Evolutionary conservation across 2,888 invertebrate genomes (phyloP), one percentile per base, ranked within the genome.

Genomic region (Scotopteryx bipunctaria): DNA sequence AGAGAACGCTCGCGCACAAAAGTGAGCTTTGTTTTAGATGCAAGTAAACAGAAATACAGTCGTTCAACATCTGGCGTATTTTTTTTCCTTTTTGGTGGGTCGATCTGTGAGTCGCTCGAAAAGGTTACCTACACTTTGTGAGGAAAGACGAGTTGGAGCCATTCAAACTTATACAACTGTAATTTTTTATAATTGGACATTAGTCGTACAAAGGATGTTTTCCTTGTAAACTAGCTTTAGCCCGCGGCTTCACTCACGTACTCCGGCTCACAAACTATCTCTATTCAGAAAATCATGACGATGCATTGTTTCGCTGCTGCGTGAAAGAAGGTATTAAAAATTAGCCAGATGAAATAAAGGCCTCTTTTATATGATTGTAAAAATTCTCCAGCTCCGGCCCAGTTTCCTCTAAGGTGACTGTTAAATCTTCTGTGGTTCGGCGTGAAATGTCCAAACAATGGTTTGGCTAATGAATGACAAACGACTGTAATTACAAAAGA

Each of bases 1-100:
- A 64, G 74, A 76, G 67, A 70, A 74, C 72, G 67, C 67, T 65
- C 65, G 61, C 31, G 65, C 64, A 80, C 79, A 86, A 76, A 73
- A 80, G 76, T 76, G 65, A 72, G 81, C 84, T 81, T 86, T 88
- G 86, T 89, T 83, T 81, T 72, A 86, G 84, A 84, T 84, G 88
- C 81, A 86, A 81, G 86, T 83, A 83, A 87, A 84, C 35, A 42
- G 36, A 83, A 86, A 83, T 83, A 83, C 80, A 71, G 76, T 67
- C 74, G 73, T 64, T 67, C 80, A 62, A 87, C 89, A 89, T 89
- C 87, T 89, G 89, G 83, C 73, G 51, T 76, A 76, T 78, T 85
- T 88, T 86, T 88, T 88, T 87, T 84, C 74, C 68, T 83, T 78
- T 71, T 73, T 55, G 61, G 61, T 64, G 71, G 63, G 54, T 59